A percentile compares a stretch with the other conserved stretches of the same genome.
Evolutionary conservation across 2,113 vertebrate species (phyloP).

Genomic region (Tachysurus vachellii): DNA sequence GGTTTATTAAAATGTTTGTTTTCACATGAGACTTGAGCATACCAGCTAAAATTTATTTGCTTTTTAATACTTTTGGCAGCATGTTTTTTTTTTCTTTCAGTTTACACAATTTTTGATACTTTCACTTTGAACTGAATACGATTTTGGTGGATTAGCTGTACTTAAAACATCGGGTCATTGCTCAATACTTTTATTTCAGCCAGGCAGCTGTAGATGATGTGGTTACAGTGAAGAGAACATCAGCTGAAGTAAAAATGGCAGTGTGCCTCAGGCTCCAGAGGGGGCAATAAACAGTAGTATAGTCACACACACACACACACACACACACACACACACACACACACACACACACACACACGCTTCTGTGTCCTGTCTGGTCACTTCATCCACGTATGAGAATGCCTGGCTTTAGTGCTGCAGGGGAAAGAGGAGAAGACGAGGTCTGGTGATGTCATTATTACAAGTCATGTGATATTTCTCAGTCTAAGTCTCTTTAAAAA

Average conservation of each 20-base stretch:
- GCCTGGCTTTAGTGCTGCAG: constrained; percentile 20
- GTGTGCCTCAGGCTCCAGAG: constrained; percentile 25
- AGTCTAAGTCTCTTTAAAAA: not conserved
- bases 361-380: constrained; percentile 46
- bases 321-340: constrained; percentile 45
- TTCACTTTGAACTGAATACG: not conserved
- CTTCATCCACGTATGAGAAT: constrained; percentile 41
- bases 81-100: too few relatives aligned
- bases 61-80: not conserved
- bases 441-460: constrained; percentile 33
- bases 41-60: not conserved
- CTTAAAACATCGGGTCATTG: not conserved
- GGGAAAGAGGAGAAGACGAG: not conserved
- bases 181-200: not conserved
- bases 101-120: not conserved
- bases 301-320: constrained; percentile 27
- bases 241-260: constrained; percentile 47
- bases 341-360: constrained; percentile 28
- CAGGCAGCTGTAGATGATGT: not conserved
- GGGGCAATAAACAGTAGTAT: constrained; percentile 26
- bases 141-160: not conserved
- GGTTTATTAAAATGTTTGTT: not conserved
- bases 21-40: not conserved
- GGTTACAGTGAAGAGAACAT: constrained; percentile 23
- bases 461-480: not conserved